A percentile compares a stretch with the other conserved stretches of the same genome.
Conservation (phyloP, 2,888 invertebrate genomes). For the Watsonalla cultraria region DNA sequence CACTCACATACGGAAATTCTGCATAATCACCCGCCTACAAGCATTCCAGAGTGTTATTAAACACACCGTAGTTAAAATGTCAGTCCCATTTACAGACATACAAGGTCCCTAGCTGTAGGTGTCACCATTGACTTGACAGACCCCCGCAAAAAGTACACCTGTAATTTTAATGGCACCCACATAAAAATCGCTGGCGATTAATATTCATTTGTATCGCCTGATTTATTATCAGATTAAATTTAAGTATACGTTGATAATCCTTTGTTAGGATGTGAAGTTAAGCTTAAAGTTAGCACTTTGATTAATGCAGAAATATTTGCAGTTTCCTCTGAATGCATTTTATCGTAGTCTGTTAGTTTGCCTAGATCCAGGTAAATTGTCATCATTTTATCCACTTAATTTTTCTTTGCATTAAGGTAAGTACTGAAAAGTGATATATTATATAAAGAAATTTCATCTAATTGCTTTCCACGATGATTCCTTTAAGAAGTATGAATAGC, state of each 20-base stretch:
- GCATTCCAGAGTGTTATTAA: slow-evolving; percentile 33
- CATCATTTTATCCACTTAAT: too few species aligned
- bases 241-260: background rate
- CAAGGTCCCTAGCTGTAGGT: slow-evolving; percentile 57
- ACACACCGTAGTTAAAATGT: slow-evolving; percentile 47
- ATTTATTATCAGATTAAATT: background rate
- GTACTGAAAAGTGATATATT: too few species aligned
- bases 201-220: slow-evolving; percentile 20
- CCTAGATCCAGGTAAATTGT: too few species aligned
- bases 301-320: background rate
- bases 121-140: slow-evolving; percentile 54
- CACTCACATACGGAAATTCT: background rate
- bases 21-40: background rate
- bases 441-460: too few species aligned
- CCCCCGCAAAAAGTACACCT: slow-evolving; percentile 50
- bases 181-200: slow-evolving; percentile 19
- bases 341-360: background rate
- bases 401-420: too few species aligned
- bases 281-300: background rate
- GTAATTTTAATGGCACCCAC: slow-evolving; percentile 47
- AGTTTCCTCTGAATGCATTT: background rate
- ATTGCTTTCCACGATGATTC: too few species aligned
- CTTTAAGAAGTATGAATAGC: too few species aligned
- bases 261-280: background rate
- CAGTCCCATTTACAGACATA: slow-evolving; percentile 44